These are phyloP conservation scores for Clivina fossor DNA, from an alignment of 2,888 invertebrate species.

Conservation along the genomic window DNA sequence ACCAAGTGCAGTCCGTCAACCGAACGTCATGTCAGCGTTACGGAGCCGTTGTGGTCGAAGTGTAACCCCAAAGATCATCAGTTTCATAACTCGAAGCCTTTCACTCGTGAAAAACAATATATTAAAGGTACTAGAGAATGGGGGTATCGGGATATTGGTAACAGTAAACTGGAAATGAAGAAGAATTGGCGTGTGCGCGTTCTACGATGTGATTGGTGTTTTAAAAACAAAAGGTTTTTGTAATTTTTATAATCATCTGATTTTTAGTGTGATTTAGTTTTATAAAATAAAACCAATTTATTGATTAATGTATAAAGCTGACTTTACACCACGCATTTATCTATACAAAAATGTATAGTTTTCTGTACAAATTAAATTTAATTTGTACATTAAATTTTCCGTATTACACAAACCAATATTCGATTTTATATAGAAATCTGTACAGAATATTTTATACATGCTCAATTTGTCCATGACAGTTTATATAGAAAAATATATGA, in stretches of 20 bases:
- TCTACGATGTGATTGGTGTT: conserved; percentile 32
- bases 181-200: conserved; percentile 22
- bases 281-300: too few species aligned
- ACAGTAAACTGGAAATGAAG: background rate
- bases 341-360: too few species aligned
- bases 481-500: too few species aligned
- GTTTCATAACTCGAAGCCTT: conserved; percentile 45
- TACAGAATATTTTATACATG: too few species aligned
- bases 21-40: background rate
- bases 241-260: background rate
- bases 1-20: background rate
- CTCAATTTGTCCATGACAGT: too few species aligned
- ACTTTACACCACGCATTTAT: too few species aligned
- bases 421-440: too few species aligned
- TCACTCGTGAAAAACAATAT: conserved; percentile 41
- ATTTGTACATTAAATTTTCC: too few species aligned
- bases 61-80: conserved; percentile 45
- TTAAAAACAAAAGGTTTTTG: conserved; percentile 41
- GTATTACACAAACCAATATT: too few species aligned
- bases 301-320: too few species aligned
- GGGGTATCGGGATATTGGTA: conserved; percentile 3
- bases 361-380: too few species aligned
- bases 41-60: conserved; percentile 36
- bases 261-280: too few species aligned
- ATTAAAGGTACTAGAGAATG: conserved; percentile 25